A percentile compares a stretch with the other conserved stretches of the same genome.
Evolutionary conservation across 2,888 invertebrate species (phyloP).

Genomic region (Hirtodrosophila confusa): DNA sequence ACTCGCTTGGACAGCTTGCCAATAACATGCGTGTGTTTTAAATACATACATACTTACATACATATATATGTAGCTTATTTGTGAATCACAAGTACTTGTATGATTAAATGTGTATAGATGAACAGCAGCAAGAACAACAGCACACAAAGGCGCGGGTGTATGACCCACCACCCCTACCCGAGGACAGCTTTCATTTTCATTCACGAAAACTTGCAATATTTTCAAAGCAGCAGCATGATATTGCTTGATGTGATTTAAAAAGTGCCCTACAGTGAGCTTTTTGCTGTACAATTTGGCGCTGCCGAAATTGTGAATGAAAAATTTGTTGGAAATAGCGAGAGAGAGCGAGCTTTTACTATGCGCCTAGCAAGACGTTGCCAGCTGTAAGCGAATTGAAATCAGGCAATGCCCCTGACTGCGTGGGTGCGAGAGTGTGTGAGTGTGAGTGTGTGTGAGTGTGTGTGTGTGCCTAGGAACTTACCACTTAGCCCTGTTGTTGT

Average conservation of each 20-base stretch:
- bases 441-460: conserved; percentile 8
- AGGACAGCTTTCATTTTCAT: conserved; percentile 67
- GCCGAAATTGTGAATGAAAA: conserved; percentile 73
- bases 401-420: conserved; percentile 47
- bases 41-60: no score
- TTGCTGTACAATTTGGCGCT: conserved; percentile 46
- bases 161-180: conserved; percentile 9
- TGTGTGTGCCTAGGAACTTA: conserved; percentile 70
- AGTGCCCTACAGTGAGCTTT: conserved; percentile 56
- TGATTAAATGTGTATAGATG: conserved; percentile 48
- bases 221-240: conserved; percentile 19
- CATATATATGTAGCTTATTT: conserved; percentile 13
- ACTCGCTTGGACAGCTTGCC: conserved; percentile 49
- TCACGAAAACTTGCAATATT: conserved; percentile 68
- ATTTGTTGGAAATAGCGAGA: conserved; percentile 9
- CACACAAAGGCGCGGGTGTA: conserved; percentile 46
- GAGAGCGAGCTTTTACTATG: conserved; percentile 63
- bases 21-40: conserved; percentile 38
- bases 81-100: conserved; percentile 57
- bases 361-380: conserved; percentile 53
- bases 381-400: conserved; percentile 35
- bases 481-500: conserved; percentile 83
- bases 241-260: conserved; percentile 61
- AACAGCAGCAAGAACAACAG: conserved; percentile 35
- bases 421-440: conserved; percentile 25